Percentiles rank a stretch among this genome's conserved stretches.
These are phyloP conservation scores for Poecile montanus DNA, from an alignment of 2,797 vertebrate genomes.

Conservation along the genomic window DNA sequence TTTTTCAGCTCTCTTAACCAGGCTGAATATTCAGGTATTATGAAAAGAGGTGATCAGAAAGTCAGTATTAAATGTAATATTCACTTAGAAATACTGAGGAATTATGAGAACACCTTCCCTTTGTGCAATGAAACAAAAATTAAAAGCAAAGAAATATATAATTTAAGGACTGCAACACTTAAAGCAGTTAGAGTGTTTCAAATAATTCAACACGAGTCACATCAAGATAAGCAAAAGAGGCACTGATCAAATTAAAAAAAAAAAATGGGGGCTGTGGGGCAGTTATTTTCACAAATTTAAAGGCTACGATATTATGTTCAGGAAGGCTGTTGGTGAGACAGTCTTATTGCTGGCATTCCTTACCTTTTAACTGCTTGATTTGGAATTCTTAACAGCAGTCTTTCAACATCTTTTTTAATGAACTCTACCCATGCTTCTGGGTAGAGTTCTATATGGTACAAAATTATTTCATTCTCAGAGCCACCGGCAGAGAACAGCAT, in stretches of 20 bases:
- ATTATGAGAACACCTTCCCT: background rate
- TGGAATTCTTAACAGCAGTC: background rate
- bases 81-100: background rate
- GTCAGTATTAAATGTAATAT: background rate
- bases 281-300: background rate
- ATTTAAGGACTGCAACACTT: background rate
- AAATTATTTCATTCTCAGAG: constrained; percentile 11
- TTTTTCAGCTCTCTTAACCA: background rate
- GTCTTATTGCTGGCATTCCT: background rate
- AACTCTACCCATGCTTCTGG: constrained; percentile 23
- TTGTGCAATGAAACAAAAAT: background rate
- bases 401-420: constrained; percentile 32
- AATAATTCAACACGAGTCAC: background rate
- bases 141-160: background rate
- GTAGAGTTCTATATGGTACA: background rate
- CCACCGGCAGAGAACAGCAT: background rate
- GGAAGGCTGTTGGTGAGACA: background rate
- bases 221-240: background rate
- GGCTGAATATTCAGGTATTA: background rate
- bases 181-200: background rate
- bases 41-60: background rate
- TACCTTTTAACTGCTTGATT: constrained; percentile 33
- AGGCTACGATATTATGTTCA: background rate
- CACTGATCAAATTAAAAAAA: background rate
- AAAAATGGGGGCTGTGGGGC: rapidly evolving